Percentiles rank a stretch among this genome's conserved stretches.
These are phyloP conservation scores for Sturmia bella DNA, from an alignment of 2,888 invertebrate genomes.

Conservation along the genomic window DNA sequence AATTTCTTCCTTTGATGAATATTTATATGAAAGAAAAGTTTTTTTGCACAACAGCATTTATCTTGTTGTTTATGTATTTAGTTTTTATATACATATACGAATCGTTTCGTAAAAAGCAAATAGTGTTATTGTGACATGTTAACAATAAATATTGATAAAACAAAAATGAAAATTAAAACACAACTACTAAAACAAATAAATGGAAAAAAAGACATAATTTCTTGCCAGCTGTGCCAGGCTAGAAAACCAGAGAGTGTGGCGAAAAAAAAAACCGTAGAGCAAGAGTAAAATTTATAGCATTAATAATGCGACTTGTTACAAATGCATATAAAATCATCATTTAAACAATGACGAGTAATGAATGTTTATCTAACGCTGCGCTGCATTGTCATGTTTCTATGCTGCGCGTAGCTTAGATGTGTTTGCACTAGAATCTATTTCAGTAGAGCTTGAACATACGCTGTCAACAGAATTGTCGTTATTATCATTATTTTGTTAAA, in stretches of 20 bases:
- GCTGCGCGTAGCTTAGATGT: background rate
- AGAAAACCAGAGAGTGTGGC: background rate
- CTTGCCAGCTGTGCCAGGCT: conserved; percentile 2
- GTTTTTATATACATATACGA: conserved; percentile 27
- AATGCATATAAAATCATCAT: conserved; percentile 4
- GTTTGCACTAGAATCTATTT: background rate
- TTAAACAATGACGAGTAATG: conserved; percentile 7
- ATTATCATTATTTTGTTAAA: conserved; percentile 25
- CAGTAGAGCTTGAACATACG: conserved; percentile 15
- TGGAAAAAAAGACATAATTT: conserved; percentile 8
- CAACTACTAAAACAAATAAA: conserved; percentile 31
- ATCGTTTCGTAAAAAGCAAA: conserved; percentile 47
- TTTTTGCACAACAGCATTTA: conserved; percentile 36
- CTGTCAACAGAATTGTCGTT: conserved; percentile 22
- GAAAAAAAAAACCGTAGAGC: conserved; percentile 10
- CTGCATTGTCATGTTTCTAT: background rate
- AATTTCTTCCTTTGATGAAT: conserved; percentile 27
- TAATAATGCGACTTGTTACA: conserved; percentile 51
- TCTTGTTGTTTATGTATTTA: conserved; percentile 49
- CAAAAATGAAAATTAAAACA: conserved; percentile 53
- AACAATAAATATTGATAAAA: conserved; percentile 68
- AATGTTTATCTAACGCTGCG: background rate
- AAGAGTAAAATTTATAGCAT: conserved; percentile 55
- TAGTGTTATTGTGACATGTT: conserved; percentile 65
- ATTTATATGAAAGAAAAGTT: conserved; percentile 53